phyloP scores from a whole-genome alignment of 2,113 vertebrate genomes.

The Aspidoscelis tigris region DNA sequence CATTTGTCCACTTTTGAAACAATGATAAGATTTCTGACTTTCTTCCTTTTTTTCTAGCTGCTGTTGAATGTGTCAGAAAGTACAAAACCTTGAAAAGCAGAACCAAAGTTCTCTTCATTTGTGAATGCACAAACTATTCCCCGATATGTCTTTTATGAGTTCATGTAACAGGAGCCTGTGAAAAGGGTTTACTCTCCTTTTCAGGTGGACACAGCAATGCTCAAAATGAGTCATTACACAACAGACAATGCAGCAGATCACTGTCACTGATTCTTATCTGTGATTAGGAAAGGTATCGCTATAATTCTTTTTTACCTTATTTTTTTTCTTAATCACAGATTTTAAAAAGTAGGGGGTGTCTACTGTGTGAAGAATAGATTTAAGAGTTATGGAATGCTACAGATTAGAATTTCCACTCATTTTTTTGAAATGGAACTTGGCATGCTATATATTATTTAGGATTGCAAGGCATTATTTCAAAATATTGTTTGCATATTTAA shows the following conservation, averaged over 20 bases:
- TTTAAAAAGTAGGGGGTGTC: slow-evolving; percentile 57
- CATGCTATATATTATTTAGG: slow-evolving; percentile 22
- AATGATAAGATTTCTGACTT: background rate
- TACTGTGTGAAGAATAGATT: slow-evolving; percentile 46
- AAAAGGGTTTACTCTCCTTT: slow-evolving; percentile 67
- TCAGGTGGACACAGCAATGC: slow-evolving; percentile 58
- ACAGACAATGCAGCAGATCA: slow-evolving; percentile 63
- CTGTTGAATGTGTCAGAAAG: background rate
- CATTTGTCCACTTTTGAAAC: background rate
- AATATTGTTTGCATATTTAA: slow-evolving; percentile 18
- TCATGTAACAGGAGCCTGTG: slow-evolving; percentile 62
- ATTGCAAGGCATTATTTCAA: background rate
- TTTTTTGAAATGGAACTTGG: slow-evolving; percentile 40
- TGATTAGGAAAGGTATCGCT: slow-evolving; percentile 53
- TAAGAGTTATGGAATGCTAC: slow-evolving; percentile 46
- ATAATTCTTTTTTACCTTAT: slow-evolving; percentile 63
- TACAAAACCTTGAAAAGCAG: background rate
- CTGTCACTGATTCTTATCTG: slow-evolving; percentile 71
- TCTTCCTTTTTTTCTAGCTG: background rate
- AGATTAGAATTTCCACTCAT: slow-evolving; percentile 54
- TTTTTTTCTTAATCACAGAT: slow-evolving; percentile 56
- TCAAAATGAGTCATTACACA: slow-evolving; percentile 69
- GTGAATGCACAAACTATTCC: slow-evolving; percentile 32
- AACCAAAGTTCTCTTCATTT: slow-evolving; percentile 42
- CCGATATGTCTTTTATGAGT: slow-evolving; percentile 39